Evolutionary conservation across 92 coral and sea anemone genomes (phyloP).

Genomic region (Actinernus sp.): DNA sequence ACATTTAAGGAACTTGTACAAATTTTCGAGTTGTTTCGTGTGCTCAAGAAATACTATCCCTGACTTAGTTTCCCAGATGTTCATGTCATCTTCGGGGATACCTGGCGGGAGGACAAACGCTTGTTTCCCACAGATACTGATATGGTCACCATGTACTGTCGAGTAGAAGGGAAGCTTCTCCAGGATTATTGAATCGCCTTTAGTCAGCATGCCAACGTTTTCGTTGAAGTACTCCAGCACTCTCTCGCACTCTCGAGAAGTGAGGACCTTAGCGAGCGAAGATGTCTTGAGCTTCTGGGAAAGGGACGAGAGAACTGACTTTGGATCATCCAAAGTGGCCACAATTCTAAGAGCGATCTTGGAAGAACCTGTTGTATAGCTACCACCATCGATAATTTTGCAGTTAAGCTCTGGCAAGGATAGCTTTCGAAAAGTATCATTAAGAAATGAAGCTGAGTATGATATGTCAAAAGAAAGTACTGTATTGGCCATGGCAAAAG

Average conservation of each 20-base stretch:
- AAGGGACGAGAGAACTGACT: conserved; percentile 35
- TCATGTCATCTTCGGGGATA: conserved; percentile 28
- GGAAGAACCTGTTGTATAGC: background rate
- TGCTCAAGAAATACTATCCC: conserved; percentile 41
- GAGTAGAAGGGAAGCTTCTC: conserved; percentile 52
- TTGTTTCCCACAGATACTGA: background rate
- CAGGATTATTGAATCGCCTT: background rate
- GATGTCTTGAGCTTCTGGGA: conserved; percentile 13
- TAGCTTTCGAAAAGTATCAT: too few relatives aligned
- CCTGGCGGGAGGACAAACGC: conserved; percentile 28
- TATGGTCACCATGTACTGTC: conserved; percentile 36
- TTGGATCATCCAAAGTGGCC: conserved; percentile 44
- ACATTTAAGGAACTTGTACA: conserved; percentile 46
- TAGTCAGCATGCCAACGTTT: background rate
- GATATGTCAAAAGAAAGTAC: conserved; percentile 47
- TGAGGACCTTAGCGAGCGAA: background rate
- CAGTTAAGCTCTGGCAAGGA: conserved; percentile 53
- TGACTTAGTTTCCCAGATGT: too few relatives aligned
- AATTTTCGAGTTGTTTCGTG: background rate
- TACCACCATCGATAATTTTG: background rate
- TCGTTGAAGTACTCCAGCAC: conserved; percentile 53
- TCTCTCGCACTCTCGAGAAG: background rate
- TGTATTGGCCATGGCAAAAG: conserved; percentile 46
- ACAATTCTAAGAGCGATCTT: conserved; percentile 33
- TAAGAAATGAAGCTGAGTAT: too few relatives aligned